These are phyloP conservation scores for Napeogenes sylphis DNA, from an alignment of 2,888 invertebrate species.

Conservation along the genomic window DNA sequence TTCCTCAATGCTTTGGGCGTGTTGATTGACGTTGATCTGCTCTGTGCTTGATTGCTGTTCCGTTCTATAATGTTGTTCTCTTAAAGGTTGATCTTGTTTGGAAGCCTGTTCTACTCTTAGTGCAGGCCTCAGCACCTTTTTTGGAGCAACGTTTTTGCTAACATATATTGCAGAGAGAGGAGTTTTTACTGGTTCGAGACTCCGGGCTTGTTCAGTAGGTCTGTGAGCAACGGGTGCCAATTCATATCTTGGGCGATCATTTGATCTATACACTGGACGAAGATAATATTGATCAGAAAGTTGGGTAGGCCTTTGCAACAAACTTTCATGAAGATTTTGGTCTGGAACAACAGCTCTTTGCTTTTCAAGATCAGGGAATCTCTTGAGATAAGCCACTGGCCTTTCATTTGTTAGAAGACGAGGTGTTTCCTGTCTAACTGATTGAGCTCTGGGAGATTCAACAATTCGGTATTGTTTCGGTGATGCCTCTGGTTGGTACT, in stretches of 20 bases:
- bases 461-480: conserved; percentile 66
- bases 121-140: conserved; percentile 52
- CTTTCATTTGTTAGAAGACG: conserved; percentile 57
- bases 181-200: conserved; percentile 53
- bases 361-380: conserved; percentile 64
- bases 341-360: conserved; percentile 59
- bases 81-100: conserved; percentile 32
- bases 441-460: conserved; percentile 51
- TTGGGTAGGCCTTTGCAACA: conserved; percentile 51
- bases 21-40: conserved; percentile 49
- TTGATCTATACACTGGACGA: conserved; percentile 57
- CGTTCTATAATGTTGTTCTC: conserved; percentile 35
- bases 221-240: conserved; percentile 40
- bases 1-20: conserved; percentile 57
- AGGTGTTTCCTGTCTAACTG: conserved; percentile 54
- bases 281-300: conserved; percentile 63
- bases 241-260: conserved; percentile 61
- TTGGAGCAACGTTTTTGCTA: conserved; percentile 60
- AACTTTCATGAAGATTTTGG: conserved; percentile 46
- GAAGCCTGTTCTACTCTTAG: conserved; percentile 41
- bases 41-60: conserved; percentile 41
- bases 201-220: conserved; percentile 46
- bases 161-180: conserved; percentile 68
- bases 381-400: conserved; percentile 63
- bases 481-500: conserved; percentile 61